Conservation (phyloP, 2,797 vertebrate species). For the Pteropus rufus region DNA sequence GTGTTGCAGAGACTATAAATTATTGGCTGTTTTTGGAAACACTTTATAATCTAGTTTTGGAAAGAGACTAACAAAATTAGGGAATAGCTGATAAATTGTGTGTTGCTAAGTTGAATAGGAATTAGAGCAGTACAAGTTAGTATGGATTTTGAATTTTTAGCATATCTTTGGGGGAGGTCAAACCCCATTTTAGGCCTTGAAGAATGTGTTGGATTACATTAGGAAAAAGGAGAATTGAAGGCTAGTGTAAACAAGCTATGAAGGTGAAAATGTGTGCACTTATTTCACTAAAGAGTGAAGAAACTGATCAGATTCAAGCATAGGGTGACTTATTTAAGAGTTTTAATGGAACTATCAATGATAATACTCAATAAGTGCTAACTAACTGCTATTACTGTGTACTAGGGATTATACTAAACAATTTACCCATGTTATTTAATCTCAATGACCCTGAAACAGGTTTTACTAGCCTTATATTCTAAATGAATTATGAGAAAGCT, state of each 20-base stretch:
- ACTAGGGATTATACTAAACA: background rate
- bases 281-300: background rate
- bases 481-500: background rate
- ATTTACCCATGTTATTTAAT: background rate
- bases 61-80: conserved; percentile 7
- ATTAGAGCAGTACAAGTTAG: background rate
- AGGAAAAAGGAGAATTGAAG: background rate
- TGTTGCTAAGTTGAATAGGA: background rate
- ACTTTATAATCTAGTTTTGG: conserved; percentile 22
- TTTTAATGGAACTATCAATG: background rate
- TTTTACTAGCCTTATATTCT: background rate
- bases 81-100: background rate
- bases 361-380: background rate
- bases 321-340: background rate
- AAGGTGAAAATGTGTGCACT: background rate
- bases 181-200: background rate
- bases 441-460: background rate
- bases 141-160: background rate
- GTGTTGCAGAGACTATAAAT: background rate
- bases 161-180: background rate
- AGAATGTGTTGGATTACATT: background rate
- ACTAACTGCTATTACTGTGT: background rate
- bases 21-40: background rate
- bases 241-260: background rate
- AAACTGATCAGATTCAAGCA: background rate